Percentiles rank a stretch among this genome's conserved stretches.
Evolutionary conservation across 2,797 vertebrate species (phyloP).

Genomic region (Holocentrus rufus): DNA sequence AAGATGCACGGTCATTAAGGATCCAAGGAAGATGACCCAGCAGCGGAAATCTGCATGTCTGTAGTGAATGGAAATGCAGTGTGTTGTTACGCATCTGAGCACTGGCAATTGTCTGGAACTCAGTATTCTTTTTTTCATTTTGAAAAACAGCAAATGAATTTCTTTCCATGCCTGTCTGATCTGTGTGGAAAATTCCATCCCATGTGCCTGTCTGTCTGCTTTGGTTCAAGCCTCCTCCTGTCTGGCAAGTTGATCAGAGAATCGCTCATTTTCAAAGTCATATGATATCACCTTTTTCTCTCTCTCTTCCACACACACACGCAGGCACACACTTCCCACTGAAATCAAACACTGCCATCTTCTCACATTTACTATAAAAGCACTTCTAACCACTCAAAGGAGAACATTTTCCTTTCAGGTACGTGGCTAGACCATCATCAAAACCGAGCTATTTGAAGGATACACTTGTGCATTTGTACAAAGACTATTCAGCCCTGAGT

Average conservation of each 20-base stretch:
- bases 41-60: slow-evolving; percentile 3
- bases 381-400: slow-evolving; percentile 24
- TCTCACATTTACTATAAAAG: slow-evolving; percentile 30
- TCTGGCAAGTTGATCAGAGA: slow-evolving; percentile 68
- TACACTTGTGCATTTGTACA: slow-evolving; percentile 1
- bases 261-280: slow-evolving; percentile 55
- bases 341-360: slow-evolving; percentile 49
- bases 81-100: slow-evolving; percentile 33
- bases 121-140: slow-evolving; percentile 41
- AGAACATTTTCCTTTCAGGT: slow-evolving; percentile 20
- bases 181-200: slow-evolving; percentile 69
- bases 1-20: slow-evolving; percentile 9
- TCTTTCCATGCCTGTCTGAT: slow-evolving; percentile 57
- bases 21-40: slow-evolving; percentile 9
- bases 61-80: slow-evolving; percentile 28
- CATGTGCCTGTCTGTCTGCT: slow-evolving; percentile 50
- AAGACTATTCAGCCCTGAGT: neutral
- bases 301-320: slow-evolving; percentile 19
- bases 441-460: slow-evolving; percentile 11
- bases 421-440: slow-evolving; percentile 3
- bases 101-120: slow-evolving; percentile 33
- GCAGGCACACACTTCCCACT: slow-evolving; percentile 25
- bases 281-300: slow-evolving; percentile 51
- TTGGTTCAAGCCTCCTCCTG: slow-evolving; percentile 49
- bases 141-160: slow-evolving; percentile 48